A percentile compares a stretch with the other conserved stretches of the same genome.
These are phyloP conservation scores for Tenebrio molitor DNA, from an alignment of 1,140 invertebrate species.

Conservation along the genomic window DNA sequence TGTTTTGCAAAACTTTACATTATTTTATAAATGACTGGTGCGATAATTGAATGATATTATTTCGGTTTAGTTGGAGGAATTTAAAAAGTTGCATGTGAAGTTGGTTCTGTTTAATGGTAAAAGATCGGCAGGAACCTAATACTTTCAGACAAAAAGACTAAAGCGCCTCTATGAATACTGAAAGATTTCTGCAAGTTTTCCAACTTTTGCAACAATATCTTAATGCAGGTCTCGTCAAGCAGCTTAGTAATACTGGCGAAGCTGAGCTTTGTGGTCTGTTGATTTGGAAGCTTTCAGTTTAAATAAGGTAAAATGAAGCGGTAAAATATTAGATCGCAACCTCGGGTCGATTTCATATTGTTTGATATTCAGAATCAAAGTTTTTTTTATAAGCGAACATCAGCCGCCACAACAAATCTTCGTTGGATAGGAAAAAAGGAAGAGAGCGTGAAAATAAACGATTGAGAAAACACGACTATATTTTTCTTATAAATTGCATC, in stretches of 20 bases:
- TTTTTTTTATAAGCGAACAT: conserved; percentile 39
- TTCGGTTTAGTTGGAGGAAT: no score
- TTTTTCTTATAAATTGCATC: conserved; percentile 55
- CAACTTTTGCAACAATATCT: conserved; percentile 32
- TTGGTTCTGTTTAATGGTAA: no score
- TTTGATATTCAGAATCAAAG: conserved; percentile 30
- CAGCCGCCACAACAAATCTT: conserved; percentile 44
- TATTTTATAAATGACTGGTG: no score
- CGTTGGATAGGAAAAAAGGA: conserved; percentile 8
- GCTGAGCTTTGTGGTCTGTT: conserved; percentile 32
- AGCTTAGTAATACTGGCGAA: conserved; percentile 23
- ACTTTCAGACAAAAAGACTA: no score
- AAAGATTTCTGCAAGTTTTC: conserved; percentile 29
- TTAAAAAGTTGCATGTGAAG: no score
- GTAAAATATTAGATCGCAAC: conserved; percentile 20
- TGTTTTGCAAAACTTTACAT: no score
- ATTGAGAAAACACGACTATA: conserved; percentile 52
- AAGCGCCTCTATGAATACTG: conserved; percentile 12
- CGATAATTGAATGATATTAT: no score
- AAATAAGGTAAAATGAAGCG: conserved; percentile 7
- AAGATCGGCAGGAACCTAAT: no score
- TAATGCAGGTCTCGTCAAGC: conserved; percentile 29
- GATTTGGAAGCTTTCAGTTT: conserved; percentile 7
- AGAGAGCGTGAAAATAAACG: conserved; percentile 41
- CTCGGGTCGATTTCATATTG: conserved; percentile 15